These are phyloP conservation scores for Ecliptopera silaceata DNA, from an alignment of 2,888 invertebrate species.

Conservation along the genomic window DNA sequence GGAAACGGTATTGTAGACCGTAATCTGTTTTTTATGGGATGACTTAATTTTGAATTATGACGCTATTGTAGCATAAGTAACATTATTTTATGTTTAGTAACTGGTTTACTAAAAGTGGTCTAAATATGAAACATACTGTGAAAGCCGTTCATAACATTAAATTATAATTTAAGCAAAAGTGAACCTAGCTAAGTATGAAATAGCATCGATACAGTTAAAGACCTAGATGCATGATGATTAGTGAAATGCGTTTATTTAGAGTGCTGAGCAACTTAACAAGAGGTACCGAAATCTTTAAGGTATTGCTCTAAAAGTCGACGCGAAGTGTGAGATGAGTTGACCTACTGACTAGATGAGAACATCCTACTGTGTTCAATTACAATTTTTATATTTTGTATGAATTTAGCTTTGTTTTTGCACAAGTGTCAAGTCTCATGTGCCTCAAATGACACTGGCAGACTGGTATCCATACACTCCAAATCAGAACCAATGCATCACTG, in stretches of 20 bases:
- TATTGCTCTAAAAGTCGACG: slow-evolving; percentile 2
- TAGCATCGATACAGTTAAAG: slow-evolving; percentile 8
- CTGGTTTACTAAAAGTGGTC: neutral
- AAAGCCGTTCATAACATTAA: neutral
- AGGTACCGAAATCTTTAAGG: slow-evolving; percentile 16
- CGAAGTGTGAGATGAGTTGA: slow-evolving; percentile 1
- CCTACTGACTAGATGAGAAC: slow-evolving; percentile 4
- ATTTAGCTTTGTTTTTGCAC: no score
- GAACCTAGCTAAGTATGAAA: slow-evolving; percentile 1
- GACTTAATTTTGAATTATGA: neutral
- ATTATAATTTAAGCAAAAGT: neutral
- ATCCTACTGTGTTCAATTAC: no score
- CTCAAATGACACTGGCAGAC: no score
- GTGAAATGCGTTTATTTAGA: slow-evolving; percentile 20
- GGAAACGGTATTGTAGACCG: slow-evolving; percentile 9
- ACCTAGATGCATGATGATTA: slow-evolving; percentile 27
- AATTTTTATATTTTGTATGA: no score
- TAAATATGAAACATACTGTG: no score
- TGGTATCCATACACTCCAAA: no score
- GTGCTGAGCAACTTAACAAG: slow-evolving; percentile 9
- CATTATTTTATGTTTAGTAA: neutral
- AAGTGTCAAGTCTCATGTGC: no score
- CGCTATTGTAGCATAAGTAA: slow-evolving; percentile 1
- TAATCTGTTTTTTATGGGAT: slow-evolving; percentile 10
- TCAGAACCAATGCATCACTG: no score